A percentile compares a stretch with the other conserved stretches of the same genome.
These are phyloP conservation scores for Passerina amoena DNA, from an alignment of 2,113 vertebrate genomes.

Conservation along the genomic window DNA sequence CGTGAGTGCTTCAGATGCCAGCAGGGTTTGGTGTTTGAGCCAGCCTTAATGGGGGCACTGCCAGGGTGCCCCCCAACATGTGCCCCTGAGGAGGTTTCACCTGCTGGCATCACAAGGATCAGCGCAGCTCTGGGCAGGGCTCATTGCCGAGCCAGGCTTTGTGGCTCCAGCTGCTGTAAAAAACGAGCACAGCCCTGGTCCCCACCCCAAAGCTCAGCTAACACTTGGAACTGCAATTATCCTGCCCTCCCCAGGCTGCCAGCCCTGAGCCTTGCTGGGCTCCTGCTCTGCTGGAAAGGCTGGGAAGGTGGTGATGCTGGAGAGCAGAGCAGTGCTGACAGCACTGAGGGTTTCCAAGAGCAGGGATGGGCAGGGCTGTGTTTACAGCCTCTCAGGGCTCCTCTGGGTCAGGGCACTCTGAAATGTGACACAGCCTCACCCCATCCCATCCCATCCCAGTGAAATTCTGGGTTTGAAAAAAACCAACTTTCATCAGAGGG, in stretches of 20 bases:
- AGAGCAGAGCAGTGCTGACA: neutral
- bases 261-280: neutral
- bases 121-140: neutral
- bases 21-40: neutral
- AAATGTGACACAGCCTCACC: neutral
- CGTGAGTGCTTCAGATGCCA: neutral
- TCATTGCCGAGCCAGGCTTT: neutral
- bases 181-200: fast-evolving
- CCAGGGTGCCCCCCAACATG: neutral
- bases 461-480: neutral
- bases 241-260: neutral
- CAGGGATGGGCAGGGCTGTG: neutral
- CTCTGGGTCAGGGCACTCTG: neutral
- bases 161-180: neutral
- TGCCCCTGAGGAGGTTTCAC: neutral
- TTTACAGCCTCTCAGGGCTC: neutral
- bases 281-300: neutral
- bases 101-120: neutral
- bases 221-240: neutral
- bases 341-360: neutral
- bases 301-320: neutral
- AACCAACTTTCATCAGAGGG: neutral
- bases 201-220: neutral
- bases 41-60: neutral
- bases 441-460: too few species aligned